phyloP scores from a whole-genome alignment of 2,797 vertebrate species.

The Argya squamiceps region DNA sequence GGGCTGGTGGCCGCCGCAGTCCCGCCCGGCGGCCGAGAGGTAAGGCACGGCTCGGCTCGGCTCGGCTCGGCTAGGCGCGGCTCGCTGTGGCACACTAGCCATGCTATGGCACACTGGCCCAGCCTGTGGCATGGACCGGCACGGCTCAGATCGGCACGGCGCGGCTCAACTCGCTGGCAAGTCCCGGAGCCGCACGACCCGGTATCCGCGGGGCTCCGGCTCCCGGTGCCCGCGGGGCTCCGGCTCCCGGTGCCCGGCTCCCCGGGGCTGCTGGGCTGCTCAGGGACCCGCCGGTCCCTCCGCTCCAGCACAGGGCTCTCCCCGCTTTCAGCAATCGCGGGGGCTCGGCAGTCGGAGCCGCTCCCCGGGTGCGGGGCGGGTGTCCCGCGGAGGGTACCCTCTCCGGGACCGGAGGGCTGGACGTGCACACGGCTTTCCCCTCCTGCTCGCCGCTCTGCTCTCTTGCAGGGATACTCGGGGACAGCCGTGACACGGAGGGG shows the following conservation, averaged over 20 bases:
- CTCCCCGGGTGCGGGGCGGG: background rate
- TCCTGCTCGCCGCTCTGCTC: too few relatives aligned
- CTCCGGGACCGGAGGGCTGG: background rate
- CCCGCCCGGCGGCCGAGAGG: constrained; percentile 68
- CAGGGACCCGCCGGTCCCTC: background rate
- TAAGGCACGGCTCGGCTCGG: constrained; percentile 52
- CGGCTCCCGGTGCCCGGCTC: background rate
- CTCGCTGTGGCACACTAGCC: background rate
- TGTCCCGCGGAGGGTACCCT: background rate
- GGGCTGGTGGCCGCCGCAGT: constrained; percentile 63
- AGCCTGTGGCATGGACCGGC: background rate
- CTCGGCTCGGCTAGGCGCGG: background rate
- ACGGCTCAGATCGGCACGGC: background rate
- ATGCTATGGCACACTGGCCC: background rate
- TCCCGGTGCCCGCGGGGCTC: background rate
- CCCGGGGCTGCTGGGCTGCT: background rate
- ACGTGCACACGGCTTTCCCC: background rate
- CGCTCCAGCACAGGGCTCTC: background rate
- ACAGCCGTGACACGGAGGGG: accelerated
- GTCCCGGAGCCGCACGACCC: background rate
- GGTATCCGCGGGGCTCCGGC: background rate
- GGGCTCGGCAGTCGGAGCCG: background rate
- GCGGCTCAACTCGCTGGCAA: background rate
- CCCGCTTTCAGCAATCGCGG: accelerated
- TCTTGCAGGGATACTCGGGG: background rate